phyloP scores from a whole-genome alignment of 1,140 invertebrate species.

The Frieseomelitta varia region DNA sequence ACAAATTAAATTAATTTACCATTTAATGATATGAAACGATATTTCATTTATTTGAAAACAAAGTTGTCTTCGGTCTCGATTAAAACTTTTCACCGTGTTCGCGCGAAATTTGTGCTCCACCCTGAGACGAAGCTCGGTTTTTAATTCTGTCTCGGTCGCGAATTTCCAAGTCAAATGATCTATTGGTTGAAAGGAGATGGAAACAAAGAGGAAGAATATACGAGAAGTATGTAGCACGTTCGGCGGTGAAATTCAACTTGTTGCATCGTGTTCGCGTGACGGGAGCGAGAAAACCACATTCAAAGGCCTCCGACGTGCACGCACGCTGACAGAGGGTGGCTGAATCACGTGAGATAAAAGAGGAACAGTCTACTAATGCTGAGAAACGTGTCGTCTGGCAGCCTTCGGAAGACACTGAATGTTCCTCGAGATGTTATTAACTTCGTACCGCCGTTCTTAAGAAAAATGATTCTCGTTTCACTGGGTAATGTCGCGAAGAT shows the following conservation, averaged over 20 bases:
- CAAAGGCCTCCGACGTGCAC: background rate
- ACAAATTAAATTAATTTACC: too few relatives aligned
- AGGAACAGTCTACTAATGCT: background rate
- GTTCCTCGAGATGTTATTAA: background rate
- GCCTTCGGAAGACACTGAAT: background rate
- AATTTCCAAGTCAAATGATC: background rate
- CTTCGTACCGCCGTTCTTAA: too few relatives aligned
- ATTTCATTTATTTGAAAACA: too few relatives aligned
- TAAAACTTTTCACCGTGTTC: too few relatives aligned
- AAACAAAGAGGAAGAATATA: background rate
- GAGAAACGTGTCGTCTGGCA: background rate
- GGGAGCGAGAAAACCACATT: slow-evolving; percentile 1
- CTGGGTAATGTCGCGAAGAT: background rate
- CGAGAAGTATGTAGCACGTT: slow-evolving; percentile 9
- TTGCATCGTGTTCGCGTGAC: slow-evolving; percentile 30
- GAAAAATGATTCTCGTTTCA: background rate
- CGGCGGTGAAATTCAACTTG: slow-evolving; percentile 50
- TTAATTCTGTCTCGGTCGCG: background rate
- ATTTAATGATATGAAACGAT: too few relatives aligned
- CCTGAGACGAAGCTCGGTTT: background rate
- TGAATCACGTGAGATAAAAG: slow-evolving; percentile 22
- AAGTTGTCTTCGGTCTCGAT: too few relatives aligned
- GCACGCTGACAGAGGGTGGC: too few relatives aligned
- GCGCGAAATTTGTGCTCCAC: background rate
- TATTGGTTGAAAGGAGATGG: background rate